Percentiles rank a stretch among this genome's conserved stretches.
phyloP scores from a whole-genome alignment of 2,113 vertebrate genomes.

The Kryptolebias marmoratus region DNA sequence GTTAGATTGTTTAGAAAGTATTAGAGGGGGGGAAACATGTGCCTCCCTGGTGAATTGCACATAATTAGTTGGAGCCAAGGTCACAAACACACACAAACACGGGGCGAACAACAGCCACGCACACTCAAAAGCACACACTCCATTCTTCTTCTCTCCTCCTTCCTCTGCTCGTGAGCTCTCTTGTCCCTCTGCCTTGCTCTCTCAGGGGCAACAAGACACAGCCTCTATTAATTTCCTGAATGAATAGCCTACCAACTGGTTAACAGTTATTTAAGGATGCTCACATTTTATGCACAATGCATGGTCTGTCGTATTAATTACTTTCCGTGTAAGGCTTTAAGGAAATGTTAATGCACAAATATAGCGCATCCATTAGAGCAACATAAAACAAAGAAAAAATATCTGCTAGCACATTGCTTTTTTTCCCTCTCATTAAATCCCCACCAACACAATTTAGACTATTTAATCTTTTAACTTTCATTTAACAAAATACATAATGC shows the following conservation, averaged over 20 bases:
- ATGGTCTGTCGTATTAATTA: slow-evolving; percentile 49
- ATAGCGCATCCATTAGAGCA: slow-evolving; percentile 23
- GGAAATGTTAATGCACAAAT: neutral
- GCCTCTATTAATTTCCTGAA: slow-evolving; percentile 70
- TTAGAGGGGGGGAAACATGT: slow-evolving; percentile 47
- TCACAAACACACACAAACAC: slow-evolving; percentile 66
- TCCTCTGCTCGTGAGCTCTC: slow-evolving; percentile 14
- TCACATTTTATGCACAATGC: slow-evolving; percentile 38
- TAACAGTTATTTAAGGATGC: slow-evolving; percentile 65
- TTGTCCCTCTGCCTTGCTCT: slow-evolving; percentile 32
- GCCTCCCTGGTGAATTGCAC: slow-evolving; percentile 72
- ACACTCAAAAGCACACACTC: slow-evolving; percentile 5
- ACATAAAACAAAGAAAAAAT: neutral
- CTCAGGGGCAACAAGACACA: slow-evolving; percentile 56
- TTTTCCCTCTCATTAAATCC: neutral
- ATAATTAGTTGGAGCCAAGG: slow-evolving; percentile 76
- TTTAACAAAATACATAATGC: slow-evolving; percentile 40
- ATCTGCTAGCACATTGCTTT: neutral
- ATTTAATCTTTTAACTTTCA: slow-evolving; percentile 17
- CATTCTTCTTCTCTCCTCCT: slow-evolving; percentile 39
- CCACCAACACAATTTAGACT: neutral
- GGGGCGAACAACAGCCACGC: slow-evolving; percentile 27
- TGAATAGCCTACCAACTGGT: slow-evolving; percentile 62
- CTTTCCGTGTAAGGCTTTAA: slow-evolving; percentile 9
- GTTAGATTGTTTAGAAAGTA: slow-evolving; percentile 74